A percentile compares a stretch with the other conserved stretches of the same genome.
phyloP scores from a whole-genome alignment of 2,888 invertebrate genomes.

The Artemia sinica region DNA sequence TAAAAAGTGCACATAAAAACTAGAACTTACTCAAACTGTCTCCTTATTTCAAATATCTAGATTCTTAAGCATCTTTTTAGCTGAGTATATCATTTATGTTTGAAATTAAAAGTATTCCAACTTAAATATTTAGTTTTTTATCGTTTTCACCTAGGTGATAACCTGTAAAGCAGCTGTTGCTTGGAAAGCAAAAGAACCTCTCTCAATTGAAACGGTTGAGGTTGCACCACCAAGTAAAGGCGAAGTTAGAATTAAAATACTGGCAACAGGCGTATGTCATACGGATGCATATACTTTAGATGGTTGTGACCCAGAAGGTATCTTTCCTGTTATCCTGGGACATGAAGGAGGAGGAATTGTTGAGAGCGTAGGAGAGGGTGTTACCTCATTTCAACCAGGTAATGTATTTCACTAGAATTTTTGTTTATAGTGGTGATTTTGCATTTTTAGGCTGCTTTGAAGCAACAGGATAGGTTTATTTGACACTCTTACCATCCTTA shows the following conservation, averaged over 20 bases:
- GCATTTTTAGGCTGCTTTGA: too few species aligned
- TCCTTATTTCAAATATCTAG: too few species aligned
- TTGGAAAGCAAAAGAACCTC: constrained; percentile 77
- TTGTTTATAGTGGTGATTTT: too few species aligned
- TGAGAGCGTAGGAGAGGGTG: constrained; percentile 87
- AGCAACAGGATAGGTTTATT: too few species aligned
- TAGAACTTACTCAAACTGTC: too few species aligned
- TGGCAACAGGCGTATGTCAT: constrained; percentile 70
- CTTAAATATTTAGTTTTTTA: too few species aligned
- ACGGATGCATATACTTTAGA: constrained; percentile 76
- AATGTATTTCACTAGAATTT: not conserved
- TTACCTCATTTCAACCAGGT: constrained; percentile 65
- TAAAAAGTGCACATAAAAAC: too few species aligned
- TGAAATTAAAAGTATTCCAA: too few species aligned
- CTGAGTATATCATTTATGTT: too few species aligned
- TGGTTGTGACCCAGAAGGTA: constrained; percentile 74
- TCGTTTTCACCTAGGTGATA: constrained; percentile 43
- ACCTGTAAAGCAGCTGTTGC: constrained; percentile 89
- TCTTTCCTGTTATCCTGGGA: constrained; percentile 79
- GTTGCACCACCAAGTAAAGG: constrained; percentile 84
- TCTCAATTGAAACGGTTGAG: constrained; percentile 74
- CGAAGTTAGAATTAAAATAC: constrained; percentile 68
- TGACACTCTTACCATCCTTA: too few species aligned
- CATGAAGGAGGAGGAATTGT: constrained; percentile 94
- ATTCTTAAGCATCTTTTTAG: too few species aligned